Conservation (phyloP, 2,888 invertebrate genomes). For the Neoaliturus tenellus region DNA sequence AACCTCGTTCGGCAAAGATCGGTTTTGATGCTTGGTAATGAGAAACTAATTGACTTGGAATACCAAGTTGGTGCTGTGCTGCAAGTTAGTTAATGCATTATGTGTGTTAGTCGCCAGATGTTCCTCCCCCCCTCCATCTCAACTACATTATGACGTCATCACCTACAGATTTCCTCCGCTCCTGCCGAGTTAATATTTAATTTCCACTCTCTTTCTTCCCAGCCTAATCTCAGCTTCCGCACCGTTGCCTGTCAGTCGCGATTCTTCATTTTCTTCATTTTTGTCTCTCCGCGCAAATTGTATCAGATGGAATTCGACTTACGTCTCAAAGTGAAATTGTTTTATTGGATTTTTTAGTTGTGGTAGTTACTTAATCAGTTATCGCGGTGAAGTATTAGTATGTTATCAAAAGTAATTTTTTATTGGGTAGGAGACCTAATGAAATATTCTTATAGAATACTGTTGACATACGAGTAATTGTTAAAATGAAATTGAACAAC, state of each 20-base stretch:
- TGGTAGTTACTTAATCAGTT: too few relatives aligned
- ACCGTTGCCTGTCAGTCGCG: conserved; percentile 1
- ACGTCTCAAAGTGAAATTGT: too few relatives aligned
- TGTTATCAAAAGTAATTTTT: too few relatives aligned
- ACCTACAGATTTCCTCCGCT: conserved; percentile 16
- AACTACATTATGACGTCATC: conserved; percentile 23
- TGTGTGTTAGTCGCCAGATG: not conserved
- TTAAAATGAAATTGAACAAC: too few relatives aligned
- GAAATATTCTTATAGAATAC: too few relatives aligned
- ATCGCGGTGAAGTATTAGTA: too few relatives aligned
- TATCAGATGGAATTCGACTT: too few relatives aligned
- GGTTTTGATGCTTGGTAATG: not conserved
- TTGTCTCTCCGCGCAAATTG: too few relatives aligned
- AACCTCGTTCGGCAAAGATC: too few relatives aligned
- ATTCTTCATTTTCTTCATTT: not conserved
- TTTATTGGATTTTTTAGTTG: too few relatives aligned
- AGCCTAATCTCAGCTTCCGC: conserved; percentile 5
- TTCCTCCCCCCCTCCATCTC: not conserved
- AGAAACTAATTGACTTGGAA: not conserved
- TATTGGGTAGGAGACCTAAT: too few relatives aligned
- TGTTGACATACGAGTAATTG: too few relatives aligned
- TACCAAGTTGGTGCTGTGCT: conserved; percentile 4
- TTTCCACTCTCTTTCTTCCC: conserved; percentile 23
- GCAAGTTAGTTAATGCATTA: conserved; percentile 11
- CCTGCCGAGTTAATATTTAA: conserved; percentile 20